Conservation (phyloP, 2,888 invertebrate genomes). For the Diarsia dahlii region DNA sequence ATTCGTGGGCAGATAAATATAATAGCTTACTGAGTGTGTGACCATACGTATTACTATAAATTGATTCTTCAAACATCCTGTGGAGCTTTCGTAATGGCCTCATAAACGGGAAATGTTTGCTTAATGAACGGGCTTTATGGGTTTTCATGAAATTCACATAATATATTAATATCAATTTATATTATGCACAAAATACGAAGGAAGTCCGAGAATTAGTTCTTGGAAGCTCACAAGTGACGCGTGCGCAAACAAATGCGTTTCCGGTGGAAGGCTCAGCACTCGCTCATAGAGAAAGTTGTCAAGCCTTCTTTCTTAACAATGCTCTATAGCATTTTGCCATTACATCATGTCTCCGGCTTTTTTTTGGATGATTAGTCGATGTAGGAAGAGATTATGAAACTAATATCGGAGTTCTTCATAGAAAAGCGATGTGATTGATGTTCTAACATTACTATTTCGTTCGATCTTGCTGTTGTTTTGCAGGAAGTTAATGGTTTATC, state of each 20-base stretch:
- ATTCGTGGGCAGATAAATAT: slow-evolving; percentile 53
- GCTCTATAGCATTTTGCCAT: slow-evolving; percentile 62
- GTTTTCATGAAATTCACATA: slow-evolving; percentile 50
- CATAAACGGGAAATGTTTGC: slow-evolving; percentile 11
- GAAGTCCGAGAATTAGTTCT: slow-evolving; percentile 67
- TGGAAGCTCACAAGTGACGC: slow-evolving; percentile 66
- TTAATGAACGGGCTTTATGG: slow-evolving; percentile 47
- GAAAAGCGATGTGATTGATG: slow-evolving; percentile 55
- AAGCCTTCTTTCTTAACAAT: slow-evolving; percentile 71
- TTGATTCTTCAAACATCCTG: slow-evolving; percentile 51
- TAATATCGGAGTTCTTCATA: slow-evolving; percentile 49
- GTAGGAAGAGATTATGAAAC: slow-evolving; percentile 67
- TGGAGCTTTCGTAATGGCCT: slow-evolving; percentile 35
- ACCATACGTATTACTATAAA: slow-evolving; percentile 31
- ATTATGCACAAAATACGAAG: slow-evolving; percentile 56
- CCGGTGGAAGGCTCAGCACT: slow-evolving; percentile 60
- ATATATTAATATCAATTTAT: slow-evolving; percentile 52
- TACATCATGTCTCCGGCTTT: slow-evolving; percentile 65
- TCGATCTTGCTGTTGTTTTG: slow-evolving; percentile 21
- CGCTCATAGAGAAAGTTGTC: slow-evolving; percentile 73
- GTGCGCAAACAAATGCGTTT: slow-evolving; percentile 69
- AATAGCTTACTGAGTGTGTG: slow-evolving; percentile 46
- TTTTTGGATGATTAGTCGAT: slow-evolving; percentile 63
- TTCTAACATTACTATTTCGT: slow-evolving; percentile 25
- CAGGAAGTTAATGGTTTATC: slow-evolving; percentile 47